Base-by-base conservation (phyloP, 1,140 invertebrate genomes). In the Patella vulgata region DNA sequence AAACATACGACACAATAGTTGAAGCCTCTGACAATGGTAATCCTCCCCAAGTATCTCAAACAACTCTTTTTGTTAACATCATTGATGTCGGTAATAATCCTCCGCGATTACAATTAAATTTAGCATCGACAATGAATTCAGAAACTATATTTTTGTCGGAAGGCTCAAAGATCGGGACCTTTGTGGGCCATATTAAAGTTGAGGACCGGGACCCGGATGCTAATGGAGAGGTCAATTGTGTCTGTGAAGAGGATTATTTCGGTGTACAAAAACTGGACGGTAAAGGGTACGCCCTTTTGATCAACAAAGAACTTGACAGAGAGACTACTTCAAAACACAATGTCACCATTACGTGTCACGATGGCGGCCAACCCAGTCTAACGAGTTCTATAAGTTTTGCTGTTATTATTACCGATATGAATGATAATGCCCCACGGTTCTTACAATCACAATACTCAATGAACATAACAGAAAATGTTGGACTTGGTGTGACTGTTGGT, bases 41-140 rank as follows among this genome's bases (percentile, higher is more conserved):
- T 1, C 60, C 47, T 40, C 54, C 63, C 11, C 42, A 60, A 19
- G 36, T 57, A 31, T 63, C 70, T 36, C 69, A 66, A 42, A 60
- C 58, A 11, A 59, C 97, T 44, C 92, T 97, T 82, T 84, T 90
- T n/a, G 86, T 89, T 58, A 92, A 92, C 39, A 96, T 96, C 6
- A 85, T 97, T 64, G 91, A 98, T 60, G 93, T 89, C 30, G 95
- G 93, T 0, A 73, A 73, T 43, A 88, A 90, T 39, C 91, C 96
- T 57, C 86, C 99, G 6, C 94, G 98, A 82, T 88, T 95, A 25
- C 96, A 98, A 85, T 0, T 73, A 31, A 91, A 90, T 0, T 88
- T 92, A 1, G 89, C 88, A 19, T 97, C 98, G 76, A 91, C 90
- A 5, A 68, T 68, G 46, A 71, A 56, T 39, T 52, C 36, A 9